A percentile compares a stretch with the other conserved stretches of the same genome.
phyloP scores from a whole-genome alignment of 2,113 vertebrate species.

The Sinocyclocheilus anophthalmus region DNA sequence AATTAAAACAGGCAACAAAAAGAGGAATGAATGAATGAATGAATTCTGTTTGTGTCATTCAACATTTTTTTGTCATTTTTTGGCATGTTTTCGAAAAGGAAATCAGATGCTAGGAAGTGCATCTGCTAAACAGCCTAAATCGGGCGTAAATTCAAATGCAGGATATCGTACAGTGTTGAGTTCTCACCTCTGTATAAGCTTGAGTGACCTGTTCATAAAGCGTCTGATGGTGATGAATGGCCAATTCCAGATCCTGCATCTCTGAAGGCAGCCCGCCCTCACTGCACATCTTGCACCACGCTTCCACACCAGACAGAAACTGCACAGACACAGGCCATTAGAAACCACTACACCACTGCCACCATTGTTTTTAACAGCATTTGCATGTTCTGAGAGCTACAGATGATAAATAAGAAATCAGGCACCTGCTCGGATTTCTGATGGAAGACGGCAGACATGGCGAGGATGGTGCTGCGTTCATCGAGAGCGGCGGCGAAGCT shows the following conservation, averaged over 20 bases:
- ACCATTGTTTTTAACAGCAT: not conserved
- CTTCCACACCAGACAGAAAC: slow-evolving; percentile 95
- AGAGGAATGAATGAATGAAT: too few species aligned
- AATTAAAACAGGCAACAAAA: too few species aligned
- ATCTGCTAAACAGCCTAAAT: not conserved
- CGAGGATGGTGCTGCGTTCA: slow-evolving; percentile 95
- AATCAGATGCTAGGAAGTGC: not conserved
- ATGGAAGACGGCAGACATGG: slow-evolving; percentile 98
- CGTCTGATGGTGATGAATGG: slow-evolving; percentile 96
- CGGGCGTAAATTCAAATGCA: not conserved
- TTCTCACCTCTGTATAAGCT: slow-evolving; percentile 93
- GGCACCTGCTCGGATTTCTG: slow-evolving; percentile 93
- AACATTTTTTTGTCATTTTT: not conserved
- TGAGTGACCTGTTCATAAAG: slow-evolving; percentile 97
- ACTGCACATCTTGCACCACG: slow-evolving; percentile 97
- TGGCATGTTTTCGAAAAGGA: not conserved
- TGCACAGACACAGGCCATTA: slow-evolving; percentile 60
- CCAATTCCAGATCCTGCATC: slow-evolving; percentile 95
- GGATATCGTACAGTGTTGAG: too few species aligned
- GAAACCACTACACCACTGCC: not conserved
- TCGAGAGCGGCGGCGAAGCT: slow-evolving; percentile 95
- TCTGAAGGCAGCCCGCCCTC: slow-evolving; percentile 93
- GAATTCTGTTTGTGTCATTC: too few species aligned
- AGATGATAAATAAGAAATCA: not conserved
- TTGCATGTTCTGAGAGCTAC: not conserved